Base-by-base conservation (phyloP, 2,888 invertebrate genomes). In the Esperia sulphurella region DNA sequence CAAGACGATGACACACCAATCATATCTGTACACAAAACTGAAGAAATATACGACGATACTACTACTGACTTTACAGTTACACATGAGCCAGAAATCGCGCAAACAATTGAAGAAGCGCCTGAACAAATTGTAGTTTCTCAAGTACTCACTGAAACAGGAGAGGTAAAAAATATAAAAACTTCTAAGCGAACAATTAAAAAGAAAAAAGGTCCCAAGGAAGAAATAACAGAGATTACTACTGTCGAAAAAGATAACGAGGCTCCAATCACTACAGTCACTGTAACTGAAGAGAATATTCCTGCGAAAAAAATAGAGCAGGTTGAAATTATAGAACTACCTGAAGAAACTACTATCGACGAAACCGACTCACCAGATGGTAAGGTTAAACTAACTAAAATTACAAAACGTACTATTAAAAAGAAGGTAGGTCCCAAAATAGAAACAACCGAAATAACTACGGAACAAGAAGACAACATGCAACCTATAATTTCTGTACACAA, bases 1-100 rank as follows among this genome's bases (percentile, higher is more conserved):
- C 84, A 88, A 65, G 82, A 84, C 52, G 81, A 85, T 39, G 82
- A 77, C 60, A 59, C 80, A 73, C 71, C 89, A 56, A 62, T 84
- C 62, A 68, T 79, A 46, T 58, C 80, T 1, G 75, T 85, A 57
- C 64, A 78, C 43, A 71, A 73, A 40, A 61, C 78, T 57, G 79
- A 79, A 48, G 58, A 77, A 56, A 56, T 75, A 2, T 10, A 45
- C 50, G 60, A 63, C 6, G 59, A 63, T 2, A 51, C 51, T 7
- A 21, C 43, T 2, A 52, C 57, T 48, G 60, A 53, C 41, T 29
- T 40, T 1, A 6, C 73, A 68, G 47, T 80, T 29, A 70, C 1
- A 45, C 29, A 30, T n/a, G 8, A 30, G 8, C 37, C 21, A 14
- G 37, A 44, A 10, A 31, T 14, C 4, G 39, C 45, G 9, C 45